These are phyloP conservation scores for Triplophysa dalaica DNA, from an alignment of 2,113 vertebrate genomes.

Conservation along the genomic window DNA sequence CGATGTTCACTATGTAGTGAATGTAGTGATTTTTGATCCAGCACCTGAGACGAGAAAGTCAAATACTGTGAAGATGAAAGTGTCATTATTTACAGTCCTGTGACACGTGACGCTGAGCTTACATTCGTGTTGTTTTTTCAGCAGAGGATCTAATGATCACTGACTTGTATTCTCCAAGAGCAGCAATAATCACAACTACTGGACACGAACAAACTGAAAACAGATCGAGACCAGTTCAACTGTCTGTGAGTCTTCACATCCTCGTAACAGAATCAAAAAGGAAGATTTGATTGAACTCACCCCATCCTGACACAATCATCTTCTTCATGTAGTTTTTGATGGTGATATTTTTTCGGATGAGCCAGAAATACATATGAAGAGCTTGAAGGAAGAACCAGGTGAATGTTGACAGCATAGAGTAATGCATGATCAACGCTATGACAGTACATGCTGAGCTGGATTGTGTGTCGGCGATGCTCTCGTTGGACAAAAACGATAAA, in stretches of 20 bases:
- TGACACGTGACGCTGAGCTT: constrained; percentile 25
- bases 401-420: constrained; percentile 77
- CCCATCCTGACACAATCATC: constrained; percentile 75
- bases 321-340: constrained; percentile 70
- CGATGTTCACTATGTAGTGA: constrained; percentile 59
- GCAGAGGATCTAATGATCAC: background rate
- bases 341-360: constrained; percentile 62
- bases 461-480: constrained; percentile 1
- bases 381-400: constrained; percentile 78
- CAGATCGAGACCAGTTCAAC: background rate
- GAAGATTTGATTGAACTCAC: constrained; percentile 60
- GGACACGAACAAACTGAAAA: constrained; percentile 52
- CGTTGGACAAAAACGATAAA: constrained; percentile 70
- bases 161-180: constrained; percentile 42
- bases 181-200: constrained; percentile 48
- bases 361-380: constrained; percentile 74
- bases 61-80: background rate
- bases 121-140: constrained; percentile 48
- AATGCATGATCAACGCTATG: constrained; percentile 72
- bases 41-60: constrained; percentile 56
- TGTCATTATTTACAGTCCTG: background rate
- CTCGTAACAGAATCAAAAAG: no score
- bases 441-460: constrained; percentile 40
- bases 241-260: background rate
- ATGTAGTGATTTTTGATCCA: constrained; percentile 56